These are phyloP conservation scores for Pristionchus japonicus DNA, from an alignment of 2,888 invertebrate genomes.

Conservation along the genomic window DNA sequence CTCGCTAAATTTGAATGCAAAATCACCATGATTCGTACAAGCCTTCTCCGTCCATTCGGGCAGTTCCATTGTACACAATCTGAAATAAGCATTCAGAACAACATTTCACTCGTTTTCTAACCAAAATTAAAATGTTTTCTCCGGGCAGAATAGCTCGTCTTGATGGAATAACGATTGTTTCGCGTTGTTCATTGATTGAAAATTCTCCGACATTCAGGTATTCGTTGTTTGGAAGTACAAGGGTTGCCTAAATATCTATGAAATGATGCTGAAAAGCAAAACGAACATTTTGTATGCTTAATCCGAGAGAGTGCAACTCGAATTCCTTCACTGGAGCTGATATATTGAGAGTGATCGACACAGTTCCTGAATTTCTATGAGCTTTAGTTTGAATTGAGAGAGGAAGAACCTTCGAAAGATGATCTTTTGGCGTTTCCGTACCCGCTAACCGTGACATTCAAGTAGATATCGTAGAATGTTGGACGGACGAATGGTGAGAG, in stretches of 20 bases:
- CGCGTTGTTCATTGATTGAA: neutral
- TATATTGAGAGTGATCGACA: neutral
- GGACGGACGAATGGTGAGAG: neutral
- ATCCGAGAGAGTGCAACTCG: neutral
- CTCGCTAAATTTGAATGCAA: neutral
- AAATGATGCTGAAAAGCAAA: neutral
- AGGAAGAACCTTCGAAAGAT: neutral
- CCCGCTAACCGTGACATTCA: neutral
- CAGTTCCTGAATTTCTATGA: neutral
- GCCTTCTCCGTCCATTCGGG: neutral
- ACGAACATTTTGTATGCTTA: neutral
- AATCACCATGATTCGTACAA: neutral
- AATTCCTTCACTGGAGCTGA: neutral
- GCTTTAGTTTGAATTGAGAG: neutral
- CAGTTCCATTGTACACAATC: neutral
- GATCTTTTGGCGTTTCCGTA: neutral
- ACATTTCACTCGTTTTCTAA: no score
- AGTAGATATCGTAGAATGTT: neutral
- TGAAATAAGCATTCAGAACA: neutral
- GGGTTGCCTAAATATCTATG: no score
- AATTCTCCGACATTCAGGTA: neutral
- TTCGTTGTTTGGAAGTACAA: no score
- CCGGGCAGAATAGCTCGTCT: neutral
- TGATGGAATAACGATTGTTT: neutral
- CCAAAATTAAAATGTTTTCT: neutral